Percentiles rank a stretch among this genome's conserved stretches.
Evolutionary conservation across 2,113 vertebrate genomes (phyloP).

Genomic region (Ctenodactylus gundi): DNA sequence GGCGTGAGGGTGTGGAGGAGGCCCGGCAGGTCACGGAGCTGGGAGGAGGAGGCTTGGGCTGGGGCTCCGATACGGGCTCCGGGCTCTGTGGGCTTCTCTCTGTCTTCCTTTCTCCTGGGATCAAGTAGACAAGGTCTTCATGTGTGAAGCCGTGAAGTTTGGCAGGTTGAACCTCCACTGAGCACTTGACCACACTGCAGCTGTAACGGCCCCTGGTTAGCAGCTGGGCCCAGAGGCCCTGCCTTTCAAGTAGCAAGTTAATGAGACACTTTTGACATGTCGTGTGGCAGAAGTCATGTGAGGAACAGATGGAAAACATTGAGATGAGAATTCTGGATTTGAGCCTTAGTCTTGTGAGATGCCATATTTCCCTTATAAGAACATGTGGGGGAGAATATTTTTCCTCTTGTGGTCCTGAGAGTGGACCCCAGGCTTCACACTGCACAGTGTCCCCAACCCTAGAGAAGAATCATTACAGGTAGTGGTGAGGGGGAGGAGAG

Average conservation of each 20-base stretch:
- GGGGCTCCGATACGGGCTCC: neutral
- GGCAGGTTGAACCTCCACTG: neutral
- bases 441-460: too few relatives aligned
- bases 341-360: constrained; percentile 12
- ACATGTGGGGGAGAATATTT: neutral
- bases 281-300: neutral
- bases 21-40: neutral
- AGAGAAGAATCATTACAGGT: too few relatives aligned
- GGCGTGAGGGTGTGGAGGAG: neutral
- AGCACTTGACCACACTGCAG: neutral
- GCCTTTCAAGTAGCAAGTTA: neutral
- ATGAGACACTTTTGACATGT: neutral
- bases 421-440: too few relatives aligned
- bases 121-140: neutral
- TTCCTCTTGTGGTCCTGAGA: too few relatives aligned
- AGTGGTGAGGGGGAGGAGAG: too few relatives aligned
- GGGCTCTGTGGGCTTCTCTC: neutral
- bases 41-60: neutral
- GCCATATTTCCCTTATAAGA: neutral
- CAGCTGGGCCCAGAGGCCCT: neutral
- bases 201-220: neutral
- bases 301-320: neutral
- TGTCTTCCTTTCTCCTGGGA: neutral
- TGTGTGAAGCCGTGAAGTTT: neutral
- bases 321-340: constrained; percentile 12